Base-by-base conservation (phyloP, 2,888 invertebrate species). In the Tineola bisselliella region DNA sequence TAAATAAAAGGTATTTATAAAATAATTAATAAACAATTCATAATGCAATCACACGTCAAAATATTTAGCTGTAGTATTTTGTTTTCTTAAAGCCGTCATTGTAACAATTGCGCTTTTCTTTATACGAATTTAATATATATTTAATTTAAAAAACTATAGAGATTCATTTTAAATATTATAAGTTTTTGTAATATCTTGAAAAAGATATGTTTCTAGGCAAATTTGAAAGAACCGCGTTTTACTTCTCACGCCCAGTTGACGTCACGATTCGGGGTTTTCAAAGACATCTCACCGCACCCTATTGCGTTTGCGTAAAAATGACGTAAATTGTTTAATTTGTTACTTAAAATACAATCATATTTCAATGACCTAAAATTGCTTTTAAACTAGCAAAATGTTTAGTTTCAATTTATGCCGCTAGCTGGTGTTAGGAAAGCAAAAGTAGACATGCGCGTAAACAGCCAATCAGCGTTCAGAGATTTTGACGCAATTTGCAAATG, bases 401-500 rank as follows among this genome's bases (percentile, higher is more conserved):
- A 69, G 74, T 81, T 69, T 62, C 0, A 31, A 60, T 65, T 62
- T 62, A 13, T 31, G 19, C 62, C 72, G 69, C 69, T 65, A 86
- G 86, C 74, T 74, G 72, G 74, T 80, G 73, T 67, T 67, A 63
- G 63, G 58, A 64, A 62, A 64, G 64, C 67, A 68, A 60, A 73
- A 79, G 74, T 73, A 75, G 71, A 77, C 74, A 75, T 78, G 81
- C 82, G 79, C 77, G 77, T 73, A 74, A 73, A 70, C 70, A 68
- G 75, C 87, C 87, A 87, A 88, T 88, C 80, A 78, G 71, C 72
- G 73, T 74, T 67, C 71, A 77, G 77, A 74, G 77, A 79, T 77
- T 87, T 87, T 87, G 87, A 86, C 86, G 87, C 87, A 87, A 87
- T 88, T 87, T 88, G 87, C 87, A 88, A 87, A 88, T 88, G 87